Evolutionary conservation across 2,113 vertebrate genomes (phyloP), one percentile per base, ranked within the genome.

Genomic region (Ornithorhynchus anatinus): DNA sequence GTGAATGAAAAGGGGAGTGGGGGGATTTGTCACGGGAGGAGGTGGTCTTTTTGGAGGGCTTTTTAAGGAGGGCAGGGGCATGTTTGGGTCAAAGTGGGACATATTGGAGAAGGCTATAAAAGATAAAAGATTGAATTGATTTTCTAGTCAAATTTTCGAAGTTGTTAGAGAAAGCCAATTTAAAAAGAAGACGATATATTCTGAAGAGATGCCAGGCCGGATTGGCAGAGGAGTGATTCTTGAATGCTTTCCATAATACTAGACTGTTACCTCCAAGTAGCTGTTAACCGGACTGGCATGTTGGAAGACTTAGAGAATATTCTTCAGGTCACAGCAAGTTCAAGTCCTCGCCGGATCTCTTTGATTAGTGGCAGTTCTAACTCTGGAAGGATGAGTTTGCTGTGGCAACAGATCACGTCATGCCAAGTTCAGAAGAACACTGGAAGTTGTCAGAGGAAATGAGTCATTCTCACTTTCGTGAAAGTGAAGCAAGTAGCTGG

Each of bases 381-480:
- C n/a, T 11, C 15, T 38, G 44, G 39, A 63, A 15, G 27, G 58
- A n/a, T n/a, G 20, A 36, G 38, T 77, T 67, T 69, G 38, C 52
- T 19, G 8, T 2, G 57, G 75, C 45, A 60, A 77, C 69, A 50
- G 56, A 42, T 69, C 69, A 38, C 45, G 33, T 77, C 67, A 69
- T 31, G 25, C 60, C 31, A 54, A 42, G 29, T 67, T 70, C 14
- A 72, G 72, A 62, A 71, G 67, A 72, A 44, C 42, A 35, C 32
- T 60, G 39, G 61, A 76, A 32, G 36, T 61, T 69, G 61, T 76
- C 77, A 81, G 45, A 81, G 75, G 77, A 83, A 82, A 59, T 85
- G 80, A 87, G 68, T 83, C 72, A 79, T 75, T 43, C 37, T 70
- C 72, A 63, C 77, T 33, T 64, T n/a, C n/a, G 62, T 32, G 53